phyloP scores from a whole-genome alignment of 2,888 invertebrate species.

The Luffia ferchaultella region DNA sequence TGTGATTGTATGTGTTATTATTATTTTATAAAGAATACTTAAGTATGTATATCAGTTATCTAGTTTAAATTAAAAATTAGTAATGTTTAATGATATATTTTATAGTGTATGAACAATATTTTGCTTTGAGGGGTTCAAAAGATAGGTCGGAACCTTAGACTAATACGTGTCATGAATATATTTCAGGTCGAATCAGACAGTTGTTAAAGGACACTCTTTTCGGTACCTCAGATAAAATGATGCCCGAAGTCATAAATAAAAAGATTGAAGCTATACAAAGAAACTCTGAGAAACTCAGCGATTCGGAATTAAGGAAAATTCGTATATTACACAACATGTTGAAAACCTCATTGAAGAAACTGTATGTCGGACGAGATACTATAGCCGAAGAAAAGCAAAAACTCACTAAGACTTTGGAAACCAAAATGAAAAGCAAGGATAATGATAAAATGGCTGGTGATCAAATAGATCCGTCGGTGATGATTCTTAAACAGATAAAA shows the following conservation, averaged over 20 bases:
- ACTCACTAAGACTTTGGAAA: not conserved
- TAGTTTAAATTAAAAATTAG: too few relatives aligned
- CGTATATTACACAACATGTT: slow-evolving; percentile 48
- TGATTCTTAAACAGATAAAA: not conserved
- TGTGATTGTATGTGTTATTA: too few relatives aligned
- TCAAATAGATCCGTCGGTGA: not conserved
- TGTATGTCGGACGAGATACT: not conserved
- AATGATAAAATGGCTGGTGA: not conserved
- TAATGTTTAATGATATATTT: too few relatives aligned
- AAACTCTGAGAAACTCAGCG: slow-evolving; percentile 19
- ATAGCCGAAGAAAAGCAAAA: not conserved
- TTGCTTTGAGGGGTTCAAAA: too few relatives aligned
- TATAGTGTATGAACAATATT: too few relatives aligned
- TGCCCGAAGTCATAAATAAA: slow-evolving; percentile 42
- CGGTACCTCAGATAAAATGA: slow-evolving; percentile 28
- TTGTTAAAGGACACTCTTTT: slow-evolving; percentile 31
- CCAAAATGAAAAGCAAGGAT: not conserved
- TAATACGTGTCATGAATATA: slow-evolving; percentile 5
- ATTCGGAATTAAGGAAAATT: slow-evolving; percentile 37
- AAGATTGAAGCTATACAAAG: slow-evolving; percentile 36
- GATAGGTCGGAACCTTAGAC: too few relatives aligned
- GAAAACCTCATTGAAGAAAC: slow-evolving; percentile 21
- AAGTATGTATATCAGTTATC: too few relatives aligned
- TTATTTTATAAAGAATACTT: too few relatives aligned
- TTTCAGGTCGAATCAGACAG: slow-evolving; percentile 42